Evolutionary conservation across 2,113 vertebrate species (phyloP), one percentile per base, ranked within the genome.

Genomic region (Hiodon alosoides): DNA sequence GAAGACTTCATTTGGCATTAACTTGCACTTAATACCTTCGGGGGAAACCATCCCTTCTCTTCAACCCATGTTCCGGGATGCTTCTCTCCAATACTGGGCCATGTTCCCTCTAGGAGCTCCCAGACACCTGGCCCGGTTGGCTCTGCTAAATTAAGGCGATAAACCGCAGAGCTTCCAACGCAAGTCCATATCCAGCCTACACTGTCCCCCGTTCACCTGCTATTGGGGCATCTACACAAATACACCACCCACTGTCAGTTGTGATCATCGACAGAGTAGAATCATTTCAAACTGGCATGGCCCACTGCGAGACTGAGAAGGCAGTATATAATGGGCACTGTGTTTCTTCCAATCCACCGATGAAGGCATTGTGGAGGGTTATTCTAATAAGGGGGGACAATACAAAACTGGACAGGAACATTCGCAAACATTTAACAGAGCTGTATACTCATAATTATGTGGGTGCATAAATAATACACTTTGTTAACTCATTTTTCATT

Each of bases 71-170:
- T 9, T 16, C 64, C 11, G 51, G 50, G 60, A 17, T 65, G 72
- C 10, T 7, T 16, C 10, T 65, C 61, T 55, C 16, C 72, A 14
- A 4, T 7, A 46, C 57, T n/a, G 31, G 47, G 53, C 14, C 58
- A 7, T 3, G 53, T 54, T 31, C 67, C 13, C 51, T 14, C 4
- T 3, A 8, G 53, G 8, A 17, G 59, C 10, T 11, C 61, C 11
- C 10, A 78, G 51, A 76, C 67, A 66, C 31, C 72, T 58, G 57
- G 69, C 74, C 69, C 67, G 80, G 70, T 64, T 11, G 16, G 64
- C 67, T 76, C 80, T 77, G 73, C 76, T 11, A 71, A 81, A 75
- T 92, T 92, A 92, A 92, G 90, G 90, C 90, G 90, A 90, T 81
- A 76, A 83, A 87, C 85, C 83, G 85, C 86, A 86, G 85, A 74